Evolutionary conservation across 2,113 vertebrate genomes (phyloP).

Genomic region (Microcebus tavaratra): DNA sequence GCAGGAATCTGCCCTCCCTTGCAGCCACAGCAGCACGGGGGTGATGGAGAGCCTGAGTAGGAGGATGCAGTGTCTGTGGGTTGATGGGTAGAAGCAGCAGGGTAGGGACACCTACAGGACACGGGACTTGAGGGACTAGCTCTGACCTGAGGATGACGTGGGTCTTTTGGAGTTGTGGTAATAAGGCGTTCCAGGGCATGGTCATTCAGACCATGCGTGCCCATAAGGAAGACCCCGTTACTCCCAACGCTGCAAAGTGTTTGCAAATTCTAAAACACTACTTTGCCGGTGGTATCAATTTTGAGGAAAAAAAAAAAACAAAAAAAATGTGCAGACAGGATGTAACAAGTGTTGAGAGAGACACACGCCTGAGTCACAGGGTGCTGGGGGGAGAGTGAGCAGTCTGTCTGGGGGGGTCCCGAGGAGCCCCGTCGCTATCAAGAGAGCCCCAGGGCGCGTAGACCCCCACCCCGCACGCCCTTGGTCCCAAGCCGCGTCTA

Average conservation of each 20-base stretch:
- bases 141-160: not conserved
- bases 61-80: not conserved
- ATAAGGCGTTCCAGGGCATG: not conserved
- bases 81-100: not conserved
- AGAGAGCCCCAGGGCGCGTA: not conserved
- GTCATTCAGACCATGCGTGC: not conserved
- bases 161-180: not conserved
- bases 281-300: constrained; percentile 55
- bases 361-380: constrained; percentile 65
- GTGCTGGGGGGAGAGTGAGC: not conserved
- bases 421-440: not conserved
- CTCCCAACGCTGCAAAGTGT: constrained; percentile 38
- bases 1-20: not conserved
- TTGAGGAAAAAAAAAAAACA: not conserved
- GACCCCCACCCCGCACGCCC: not conserved
- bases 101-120: not conserved
- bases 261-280: constrained; percentile 61
- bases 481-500: not conserved
- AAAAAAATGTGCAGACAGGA: constrained; percentile 72
- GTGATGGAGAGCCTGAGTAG: not conserved
- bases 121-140: not conserved
- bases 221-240: not conserved
- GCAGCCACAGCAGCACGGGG: not conserved
- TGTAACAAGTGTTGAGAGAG: constrained; percentile 77
- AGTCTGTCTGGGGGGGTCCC: not conserved